Percentiles rank a stretch among this genome's conserved stretches.
These are phyloP conservation scores for Phainopepla nitens DNA, from an alignment of 2,113 vertebrate species.

Conservation along the genomic window DNA sequence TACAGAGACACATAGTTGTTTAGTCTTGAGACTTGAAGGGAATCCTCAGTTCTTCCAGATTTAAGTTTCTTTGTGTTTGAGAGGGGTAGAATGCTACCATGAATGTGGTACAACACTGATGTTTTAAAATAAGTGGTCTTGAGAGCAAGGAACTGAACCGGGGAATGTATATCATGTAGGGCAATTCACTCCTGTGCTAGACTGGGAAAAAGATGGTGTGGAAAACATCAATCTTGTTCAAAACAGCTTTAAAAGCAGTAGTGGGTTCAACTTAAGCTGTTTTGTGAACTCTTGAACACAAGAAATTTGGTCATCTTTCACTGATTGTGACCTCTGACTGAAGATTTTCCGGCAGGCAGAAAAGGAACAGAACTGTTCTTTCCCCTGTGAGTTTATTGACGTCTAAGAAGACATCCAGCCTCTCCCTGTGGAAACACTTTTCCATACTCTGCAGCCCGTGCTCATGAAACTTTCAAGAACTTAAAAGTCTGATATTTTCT, in stretches of 20 bases:
- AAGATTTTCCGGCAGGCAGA: constrained; percentile 23
- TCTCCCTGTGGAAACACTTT: neutral
- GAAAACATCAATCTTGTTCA: neutral
- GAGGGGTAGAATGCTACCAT: neutral
- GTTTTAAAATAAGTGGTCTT: neutral
- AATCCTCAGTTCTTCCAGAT: neutral
- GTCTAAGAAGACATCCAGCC: neutral
- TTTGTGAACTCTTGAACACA: neutral
- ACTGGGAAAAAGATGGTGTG: neutral
- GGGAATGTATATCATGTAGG: neutral
- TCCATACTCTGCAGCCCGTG: neutral
- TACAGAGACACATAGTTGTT: neutral
- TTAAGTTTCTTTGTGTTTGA: neutral
- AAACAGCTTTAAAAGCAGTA: neutral
- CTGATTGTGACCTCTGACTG: neutral
- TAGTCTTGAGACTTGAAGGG: neutral
- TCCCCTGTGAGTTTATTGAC: constrained; percentile 28
- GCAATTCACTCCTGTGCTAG: neutral
- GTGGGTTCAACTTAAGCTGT: neutral
- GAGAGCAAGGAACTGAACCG: neutral
- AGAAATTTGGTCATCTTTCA: neutral
- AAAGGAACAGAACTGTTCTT: neutral
- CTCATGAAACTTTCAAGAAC: constrained; percentile 16
- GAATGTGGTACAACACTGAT: neutral
- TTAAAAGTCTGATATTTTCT: neutral